These are phyloP conservation scores for Patella ulyssiponensis DNA, from an alignment of 2,888 invertebrate species.

Conservation along the genomic window DNA sequence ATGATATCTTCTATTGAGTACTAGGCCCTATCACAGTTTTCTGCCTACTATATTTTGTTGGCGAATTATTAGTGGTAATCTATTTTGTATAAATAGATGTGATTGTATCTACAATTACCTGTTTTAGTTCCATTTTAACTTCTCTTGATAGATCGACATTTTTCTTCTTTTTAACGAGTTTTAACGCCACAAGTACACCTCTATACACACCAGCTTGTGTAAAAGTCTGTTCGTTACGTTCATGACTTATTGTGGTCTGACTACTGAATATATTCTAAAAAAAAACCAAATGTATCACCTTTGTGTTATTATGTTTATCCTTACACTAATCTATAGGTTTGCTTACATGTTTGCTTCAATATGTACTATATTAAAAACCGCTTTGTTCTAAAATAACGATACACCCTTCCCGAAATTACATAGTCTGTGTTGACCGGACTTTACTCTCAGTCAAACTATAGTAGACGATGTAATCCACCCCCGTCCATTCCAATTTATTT, in stretches of 20 bases:
- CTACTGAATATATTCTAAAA: constrained; percentile 10
- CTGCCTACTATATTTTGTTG: too few species aligned
- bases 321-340: too few species aligned
- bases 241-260: constrained; percentile 24
- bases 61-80: too few species aligned
- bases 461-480: too few species aligned
- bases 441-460: too few species aligned
- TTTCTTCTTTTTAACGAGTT: constrained; percentile 76
- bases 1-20: too few species aligned
- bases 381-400: constrained; percentile 28
- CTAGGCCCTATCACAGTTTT: too few species aligned
- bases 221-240: constrained; percentile 45
- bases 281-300: neutral
- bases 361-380: too few species aligned
- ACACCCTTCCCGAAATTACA: constrained; percentile 4
- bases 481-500: too few species aligned
- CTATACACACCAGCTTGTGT: constrained; percentile 64
- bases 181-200: constrained; percentile 82
- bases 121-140: constrained; percentile 66
- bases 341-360: too few species aligned
- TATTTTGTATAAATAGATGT: too few species aligned
- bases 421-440: too few species aligned
- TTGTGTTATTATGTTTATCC: neutral
- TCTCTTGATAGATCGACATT: constrained; percentile 63
- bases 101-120: constrained; percentile 35